Conservation (phyloP, 2,113 vertebrate species). For the Neogale vison region DNA sequence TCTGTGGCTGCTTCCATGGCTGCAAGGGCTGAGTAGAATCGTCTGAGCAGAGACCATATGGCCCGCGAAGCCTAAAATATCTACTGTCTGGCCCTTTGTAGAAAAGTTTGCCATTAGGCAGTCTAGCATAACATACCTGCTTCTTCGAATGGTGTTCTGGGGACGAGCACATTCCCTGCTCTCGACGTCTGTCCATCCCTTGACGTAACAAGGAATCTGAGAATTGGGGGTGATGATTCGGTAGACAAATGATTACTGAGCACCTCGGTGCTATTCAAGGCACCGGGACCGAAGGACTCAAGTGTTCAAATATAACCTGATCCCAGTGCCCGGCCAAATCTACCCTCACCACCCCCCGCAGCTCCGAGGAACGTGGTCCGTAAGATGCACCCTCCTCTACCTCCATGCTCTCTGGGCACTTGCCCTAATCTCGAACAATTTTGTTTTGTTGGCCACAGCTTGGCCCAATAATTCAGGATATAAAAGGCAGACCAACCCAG, state of each 20-base stretch:
- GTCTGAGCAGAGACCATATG: fast-evolving
- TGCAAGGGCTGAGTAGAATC: fast-evolving
- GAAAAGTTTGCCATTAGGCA: background rate
- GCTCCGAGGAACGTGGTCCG: no score
- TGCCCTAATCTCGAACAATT: background rate
- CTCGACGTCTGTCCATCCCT: background rate
- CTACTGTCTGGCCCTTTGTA: background rate
- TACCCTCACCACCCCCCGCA: fast-evolving
- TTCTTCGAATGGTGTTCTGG: background rate
- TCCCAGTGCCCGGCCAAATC: background rate
- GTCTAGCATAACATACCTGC: background rate
- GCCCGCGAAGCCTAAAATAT: background rate
- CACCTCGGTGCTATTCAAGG: no score
- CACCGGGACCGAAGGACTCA: background rate
- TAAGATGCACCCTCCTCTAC: background rate
- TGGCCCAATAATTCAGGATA: background rate
- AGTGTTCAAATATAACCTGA: background rate
- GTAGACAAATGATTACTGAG: background rate
- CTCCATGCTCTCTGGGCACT: background rate
- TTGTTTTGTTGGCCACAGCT: background rate
- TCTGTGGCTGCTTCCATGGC: fast-evolving
- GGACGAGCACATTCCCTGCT: background rate
- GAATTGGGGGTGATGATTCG: background rate
- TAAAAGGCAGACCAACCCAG: background rate
- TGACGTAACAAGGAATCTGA: background rate